phyloP scores from a whole-genome alignment of 1,140 invertebrate genomes.

The Meloidogyne floridensis region DNA sequence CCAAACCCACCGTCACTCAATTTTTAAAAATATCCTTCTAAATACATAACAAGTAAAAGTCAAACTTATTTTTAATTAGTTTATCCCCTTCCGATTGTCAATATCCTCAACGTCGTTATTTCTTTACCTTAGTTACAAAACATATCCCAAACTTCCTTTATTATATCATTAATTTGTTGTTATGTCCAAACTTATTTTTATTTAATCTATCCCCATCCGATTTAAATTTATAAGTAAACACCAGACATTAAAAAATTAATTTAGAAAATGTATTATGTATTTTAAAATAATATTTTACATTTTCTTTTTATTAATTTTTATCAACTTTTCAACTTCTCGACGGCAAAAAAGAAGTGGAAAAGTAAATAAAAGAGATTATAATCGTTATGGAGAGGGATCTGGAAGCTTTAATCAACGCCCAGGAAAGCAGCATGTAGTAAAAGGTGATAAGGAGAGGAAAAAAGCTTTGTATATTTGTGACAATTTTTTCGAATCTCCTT shows the following conservation, averaged over 20 bases:
- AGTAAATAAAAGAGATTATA: background rate
- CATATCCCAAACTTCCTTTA: too few relatives aligned
- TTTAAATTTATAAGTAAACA: too few relatives aligned
- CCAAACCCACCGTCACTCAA: too few relatives aligned
- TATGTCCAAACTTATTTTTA: too few relatives aligned
- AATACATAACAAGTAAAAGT: too few relatives aligned
- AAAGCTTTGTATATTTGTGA: conserved; percentile 9
- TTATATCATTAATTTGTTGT: too few relatives aligned
- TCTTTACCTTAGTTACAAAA: too few relatives aligned
- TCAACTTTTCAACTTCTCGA: background rate
- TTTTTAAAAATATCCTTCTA: too few relatives aligned
- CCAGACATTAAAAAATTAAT: background rate
- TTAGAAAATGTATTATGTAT: background rate
- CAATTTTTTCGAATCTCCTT: background rate
- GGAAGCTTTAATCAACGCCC: background rate
- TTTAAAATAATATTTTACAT: background rate
- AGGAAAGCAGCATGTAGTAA: background rate
- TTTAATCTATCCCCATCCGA: too few relatives aligned
- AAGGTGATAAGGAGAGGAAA: background rate
- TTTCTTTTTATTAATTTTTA: background rate
- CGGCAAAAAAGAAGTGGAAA: background rate
- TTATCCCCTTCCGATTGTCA: too few relatives aligned
- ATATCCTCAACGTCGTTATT: too few relatives aligned
- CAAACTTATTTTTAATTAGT: too few relatives aligned
- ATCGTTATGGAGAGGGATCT: background rate